These are phyloP conservation scores for Disparrhopalites patrizii DNA, from an alignment of 2,888 invertebrate species.

Conservation along the genomic window DNA sequence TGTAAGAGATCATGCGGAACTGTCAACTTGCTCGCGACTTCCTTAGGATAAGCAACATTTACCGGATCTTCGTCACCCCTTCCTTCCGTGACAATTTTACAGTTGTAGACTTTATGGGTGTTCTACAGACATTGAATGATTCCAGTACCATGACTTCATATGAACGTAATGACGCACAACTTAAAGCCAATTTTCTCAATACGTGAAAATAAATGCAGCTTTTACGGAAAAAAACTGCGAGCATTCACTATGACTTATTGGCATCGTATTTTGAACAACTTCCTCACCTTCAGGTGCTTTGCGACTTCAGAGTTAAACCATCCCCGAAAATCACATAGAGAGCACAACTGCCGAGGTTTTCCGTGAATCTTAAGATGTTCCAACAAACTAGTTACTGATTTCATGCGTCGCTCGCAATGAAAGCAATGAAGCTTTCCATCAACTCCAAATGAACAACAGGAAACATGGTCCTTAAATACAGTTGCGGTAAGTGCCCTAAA, in stretches of 20 bases:
- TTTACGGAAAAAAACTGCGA: no score
- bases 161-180: no score
- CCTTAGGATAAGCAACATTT: constrained; percentile 47
- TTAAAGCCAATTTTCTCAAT: no score
- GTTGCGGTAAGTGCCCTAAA: constrained; percentile 51
- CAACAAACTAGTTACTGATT: constrained; percentile 53
- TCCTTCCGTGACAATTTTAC: constrained; percentile 36
- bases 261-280: not conserved
- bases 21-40: constrained; percentile 33
- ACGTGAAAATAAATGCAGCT: no score
- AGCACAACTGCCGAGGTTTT: constrained; percentile 59
- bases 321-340: constrained; percentile 56
- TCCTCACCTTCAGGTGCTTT: constrained; percentile 43
- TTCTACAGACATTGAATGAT: constrained; percentile 27
- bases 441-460: constrained; percentile 50
- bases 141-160: not conserved
- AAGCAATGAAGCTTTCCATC: constrained; percentile 54
- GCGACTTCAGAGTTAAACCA: constrained; percentile 40
- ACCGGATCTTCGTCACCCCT: constrained; percentile 43
- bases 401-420: constrained; percentile 56
- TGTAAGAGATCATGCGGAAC: constrained; percentile 27
- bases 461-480: constrained; percentile 52
- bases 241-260: no score
- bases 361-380: constrained; percentile 63
- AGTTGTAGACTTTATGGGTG: constrained; percentile 47